Evolutionary conservation across 2,797 vertebrate species (phyloP).

Genomic region (Syncerus caffer): DNA sequence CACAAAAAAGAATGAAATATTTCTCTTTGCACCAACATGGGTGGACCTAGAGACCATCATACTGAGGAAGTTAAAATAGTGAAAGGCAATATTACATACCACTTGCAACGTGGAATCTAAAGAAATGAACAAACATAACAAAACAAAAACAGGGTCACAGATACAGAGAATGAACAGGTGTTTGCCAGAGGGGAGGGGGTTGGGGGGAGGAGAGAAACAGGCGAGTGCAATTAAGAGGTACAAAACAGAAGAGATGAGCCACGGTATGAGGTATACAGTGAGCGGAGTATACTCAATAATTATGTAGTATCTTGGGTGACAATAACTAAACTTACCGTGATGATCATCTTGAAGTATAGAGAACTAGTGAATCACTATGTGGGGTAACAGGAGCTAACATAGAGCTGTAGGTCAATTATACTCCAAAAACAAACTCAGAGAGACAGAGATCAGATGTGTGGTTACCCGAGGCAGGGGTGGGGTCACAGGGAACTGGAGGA

Average conservation of each 20-base stretch:
- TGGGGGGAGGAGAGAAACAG: not conserved
- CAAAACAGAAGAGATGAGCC: not conserved
- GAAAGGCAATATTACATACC: not conserved
- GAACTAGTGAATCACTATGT: not conserved
- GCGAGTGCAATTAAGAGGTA: not conserved
- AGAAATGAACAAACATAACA: not conserved
- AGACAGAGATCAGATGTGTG: not conserved
- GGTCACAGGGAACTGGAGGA: not conserved
- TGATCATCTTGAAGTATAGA: not conserved
- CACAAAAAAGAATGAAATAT: not conserved
- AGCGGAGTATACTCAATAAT: not conserved
- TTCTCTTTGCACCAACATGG: not conserved
- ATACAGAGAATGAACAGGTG: not conserved
- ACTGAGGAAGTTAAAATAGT: not conserved
- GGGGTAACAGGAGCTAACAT: not conserved
- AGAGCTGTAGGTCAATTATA: not conserved
- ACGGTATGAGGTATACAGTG: accelerated
- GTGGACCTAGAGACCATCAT: not conserved
- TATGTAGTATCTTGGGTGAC: not conserved
- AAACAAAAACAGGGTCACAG: not conserved
- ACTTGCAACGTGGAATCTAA: not conserved
- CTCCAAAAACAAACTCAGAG: not conserved
- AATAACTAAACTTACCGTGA: not conserved
- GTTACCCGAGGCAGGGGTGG: not conserved
- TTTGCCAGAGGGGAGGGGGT: not conserved